Conservation (phyloP, 2,113 vertebrate species). For the Colinus virginianus region DNA sequence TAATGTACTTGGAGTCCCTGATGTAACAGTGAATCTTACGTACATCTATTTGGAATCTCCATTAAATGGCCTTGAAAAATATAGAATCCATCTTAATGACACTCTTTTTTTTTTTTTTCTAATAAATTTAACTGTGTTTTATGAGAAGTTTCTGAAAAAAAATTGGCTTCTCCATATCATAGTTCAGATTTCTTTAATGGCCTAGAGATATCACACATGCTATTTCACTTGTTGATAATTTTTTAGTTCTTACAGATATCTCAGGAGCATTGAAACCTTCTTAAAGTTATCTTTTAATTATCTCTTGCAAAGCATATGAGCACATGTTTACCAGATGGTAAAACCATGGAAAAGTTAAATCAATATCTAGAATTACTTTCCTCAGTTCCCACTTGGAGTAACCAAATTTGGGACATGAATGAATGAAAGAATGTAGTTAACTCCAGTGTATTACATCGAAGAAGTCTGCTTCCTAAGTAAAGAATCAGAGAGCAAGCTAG, state of each 20-base stretch:
- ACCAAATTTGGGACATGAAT: background rate
- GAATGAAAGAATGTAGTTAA: background rate
- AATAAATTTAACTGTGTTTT: background rate
- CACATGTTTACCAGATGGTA: background rate
- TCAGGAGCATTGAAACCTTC: background rate
- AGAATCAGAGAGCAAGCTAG: background rate
- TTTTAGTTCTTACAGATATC: background rate
- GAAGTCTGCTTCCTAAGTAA: background rate
- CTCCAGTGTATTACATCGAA: background rate
- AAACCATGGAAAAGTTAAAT: rapidly evolving
- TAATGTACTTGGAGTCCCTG: background rate
- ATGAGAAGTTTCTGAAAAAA: background rate
- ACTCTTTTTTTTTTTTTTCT: background rate
- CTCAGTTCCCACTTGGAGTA: background rate
- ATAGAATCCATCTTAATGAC: background rate
- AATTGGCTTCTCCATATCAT: background rate
- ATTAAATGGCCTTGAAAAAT: background rate
- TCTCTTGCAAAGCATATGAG: background rate
- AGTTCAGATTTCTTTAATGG: background rate
- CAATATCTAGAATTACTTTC: background rate
- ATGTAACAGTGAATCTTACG: background rate
- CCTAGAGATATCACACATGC: background rate
- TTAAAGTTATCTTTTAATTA: background rate
- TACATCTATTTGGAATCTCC: background rate
- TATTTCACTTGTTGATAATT: background rate